Percentiles rank a stretch among this genome's conserved stretches.
Evolutionary conservation across 2,888 invertebrate genomes (phyloP).

Genomic region (Oligia strigilis): DNA sequence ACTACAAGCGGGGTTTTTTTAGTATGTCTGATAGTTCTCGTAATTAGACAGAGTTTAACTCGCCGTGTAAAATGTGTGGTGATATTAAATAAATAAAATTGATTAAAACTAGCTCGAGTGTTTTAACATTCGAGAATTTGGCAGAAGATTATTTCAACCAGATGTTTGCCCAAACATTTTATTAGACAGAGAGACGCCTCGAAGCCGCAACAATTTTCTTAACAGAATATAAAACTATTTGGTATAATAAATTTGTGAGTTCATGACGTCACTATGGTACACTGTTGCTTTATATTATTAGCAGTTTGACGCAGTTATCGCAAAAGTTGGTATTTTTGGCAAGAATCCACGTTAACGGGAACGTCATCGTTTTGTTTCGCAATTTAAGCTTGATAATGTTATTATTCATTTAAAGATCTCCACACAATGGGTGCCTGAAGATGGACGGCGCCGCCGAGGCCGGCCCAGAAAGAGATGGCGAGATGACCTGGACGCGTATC

Average conservation of each 20-base stretch:
- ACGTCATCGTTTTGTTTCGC: conserved; percentile 37
- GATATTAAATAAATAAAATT: conserved; percentile 36
- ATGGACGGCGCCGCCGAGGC: too few relatives aligned
- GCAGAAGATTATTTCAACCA: conserved; percentile 25
- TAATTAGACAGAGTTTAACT: conserved; percentile 10
- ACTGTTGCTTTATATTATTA: conserved; percentile 65
- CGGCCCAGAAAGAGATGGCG: too few relatives aligned
- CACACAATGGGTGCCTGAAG: too few relatives aligned
- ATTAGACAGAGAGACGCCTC: conserved; percentile 50
- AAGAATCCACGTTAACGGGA: conserved; percentile 63
- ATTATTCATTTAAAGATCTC: too few relatives aligned
- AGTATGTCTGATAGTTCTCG: neutral
- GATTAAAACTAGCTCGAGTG: conserved; percentile 22
- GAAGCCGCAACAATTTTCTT: conserved; percentile 42
- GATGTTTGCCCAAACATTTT: conserved; percentile 34
- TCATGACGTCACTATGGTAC: conserved; percentile 49
- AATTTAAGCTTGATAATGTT: conserved; percentile 15
- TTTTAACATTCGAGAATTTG: conserved; percentile 21
- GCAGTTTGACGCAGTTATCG: conserved; percentile 72
- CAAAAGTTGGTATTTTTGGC: conserved; percentile 66
- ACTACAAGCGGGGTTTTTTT: conserved; percentile 6
- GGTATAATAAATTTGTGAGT: conserved; percentile 34
- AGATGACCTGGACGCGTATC: too few relatives aligned
- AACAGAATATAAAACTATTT: conserved; percentile 36
- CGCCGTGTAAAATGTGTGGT: conserved; percentile 2